Evolutionary conservation across 2,113 vertebrate species (phyloP).

Genomic region (Poeciliopsis retropinna): DNA sequence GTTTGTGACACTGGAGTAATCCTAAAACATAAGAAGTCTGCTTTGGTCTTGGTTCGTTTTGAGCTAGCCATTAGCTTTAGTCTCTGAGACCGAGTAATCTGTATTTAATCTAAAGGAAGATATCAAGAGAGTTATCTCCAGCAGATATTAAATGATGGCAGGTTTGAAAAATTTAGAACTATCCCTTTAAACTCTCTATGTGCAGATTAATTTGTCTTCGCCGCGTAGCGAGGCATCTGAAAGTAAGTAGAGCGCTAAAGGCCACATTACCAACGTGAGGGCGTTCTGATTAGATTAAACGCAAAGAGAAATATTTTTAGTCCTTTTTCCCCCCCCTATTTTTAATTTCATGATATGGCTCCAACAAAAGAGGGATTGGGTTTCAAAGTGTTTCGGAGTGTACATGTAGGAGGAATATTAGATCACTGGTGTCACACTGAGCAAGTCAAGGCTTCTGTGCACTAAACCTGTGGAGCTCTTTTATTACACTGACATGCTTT

Average conservation of each 20-base stretch:
- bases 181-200: constrained; percentile 21
- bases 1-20: background rate
- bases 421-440: constrained; percentile 80
- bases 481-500: constrained; percentile 85
- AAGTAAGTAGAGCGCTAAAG: constrained; percentile 20
- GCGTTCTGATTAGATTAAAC: constrained; percentile 61
- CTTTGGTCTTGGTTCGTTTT: background rate
- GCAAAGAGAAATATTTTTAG: constrained; percentile 60
- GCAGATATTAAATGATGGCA: background rate
- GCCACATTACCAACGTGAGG: constrained; percentile 39
- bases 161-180: background rate
- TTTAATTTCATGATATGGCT: constrained; percentile 63
- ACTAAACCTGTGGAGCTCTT: constrained; percentile 84
- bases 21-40: background rate
- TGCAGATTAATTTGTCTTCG: constrained; percentile 39
- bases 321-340: constrained; percentile 23
- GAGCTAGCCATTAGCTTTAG: background rate
- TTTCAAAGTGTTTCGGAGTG: constrained; percentile 69
- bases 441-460: constrained; percentile 78
- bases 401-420: constrained; percentile 78
- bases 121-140: background rate
- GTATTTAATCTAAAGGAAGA: background rate
- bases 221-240: constrained; percentile 21
- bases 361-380: constrained; percentile 68
- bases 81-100: background rate